phyloP scores from a whole-genome alignment of 2,113 vertebrate species.

The Hipposideros armiger region DNA sequence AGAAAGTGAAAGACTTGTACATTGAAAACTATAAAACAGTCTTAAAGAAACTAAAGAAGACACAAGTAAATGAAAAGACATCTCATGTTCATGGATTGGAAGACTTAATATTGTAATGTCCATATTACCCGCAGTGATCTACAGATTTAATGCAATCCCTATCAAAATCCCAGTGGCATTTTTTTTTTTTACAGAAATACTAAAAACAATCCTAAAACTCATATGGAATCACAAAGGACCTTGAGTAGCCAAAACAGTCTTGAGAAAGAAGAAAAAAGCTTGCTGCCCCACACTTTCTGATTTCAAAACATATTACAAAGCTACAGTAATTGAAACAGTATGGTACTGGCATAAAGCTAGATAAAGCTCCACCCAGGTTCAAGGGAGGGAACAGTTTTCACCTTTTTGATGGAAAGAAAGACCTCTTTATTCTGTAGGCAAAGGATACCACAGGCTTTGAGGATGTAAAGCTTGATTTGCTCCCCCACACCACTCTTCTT shows the following conservation, averaged over 20 bases:
- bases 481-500: not conserved
- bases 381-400: not conserved
- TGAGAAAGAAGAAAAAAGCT: not conserved
- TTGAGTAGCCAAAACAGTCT: not conserved
- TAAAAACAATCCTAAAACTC: not conserved
- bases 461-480: not conserved
- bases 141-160: not conserved
- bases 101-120: not conserved
- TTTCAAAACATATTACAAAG: conserved; percentile 45
- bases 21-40: not conserved
- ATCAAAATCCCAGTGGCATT: not conserved
- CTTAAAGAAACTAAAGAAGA: conserved; percentile 24
- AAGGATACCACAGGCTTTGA: not conserved
- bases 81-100: not conserved
- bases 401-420: not conserved
- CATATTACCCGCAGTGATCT: not conserved
- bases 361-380: not conserved
- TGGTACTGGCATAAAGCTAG: not conserved
- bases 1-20: not conserved
- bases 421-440: not conserved
- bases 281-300: not conserved
- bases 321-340: not conserved
- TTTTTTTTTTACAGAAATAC: not conserved
- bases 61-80: conserved; percentile 13
- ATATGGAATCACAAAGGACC: not conserved